Base-by-base conservation (phyloP, 2,797 vertebrate genomes). In the Onychomys arenicola region DNA sequence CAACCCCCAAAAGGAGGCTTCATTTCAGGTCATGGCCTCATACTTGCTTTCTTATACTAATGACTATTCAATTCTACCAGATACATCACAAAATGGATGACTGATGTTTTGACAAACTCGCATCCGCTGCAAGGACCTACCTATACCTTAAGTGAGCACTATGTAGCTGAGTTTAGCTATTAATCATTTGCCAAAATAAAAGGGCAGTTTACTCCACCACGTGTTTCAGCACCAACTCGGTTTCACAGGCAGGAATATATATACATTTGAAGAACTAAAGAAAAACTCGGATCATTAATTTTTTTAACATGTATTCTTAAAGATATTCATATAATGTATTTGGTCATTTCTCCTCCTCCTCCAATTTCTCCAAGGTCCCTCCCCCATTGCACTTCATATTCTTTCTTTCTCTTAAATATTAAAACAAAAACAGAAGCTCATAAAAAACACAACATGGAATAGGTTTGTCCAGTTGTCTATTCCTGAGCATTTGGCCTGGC, bases 101-200 rank as follows among this genome's bases (percentile, higher is more conserved):
- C 81, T 25, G 40, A 78, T 2, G 11, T 29, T 52, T 89, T 34
- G 37, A 97, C 75, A 93, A 86, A 94, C 69, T 78, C 71, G 78
- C 27, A 83, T 69, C n/a, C 27, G 63, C 43, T 32, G 55, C 2
- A 23, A 95, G 43, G 29, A 89, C 82, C 46, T n/a, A 91, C 82
- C 55, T 46, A 91, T 69, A 49, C 5, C n/a, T 37, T 71, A 65
- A 78, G 23, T 95, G 61, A 91, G 67, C 4, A 71, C 43, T 43
- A 83, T 83, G 23, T 89, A 61, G 3, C n/a, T 21, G 40, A 49
- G 14, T 80, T n/a, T 91, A 81, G 61, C 34, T 90, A 61, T 80
- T 95, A 86, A 37, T 9, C 29, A 85, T 61, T 25, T 82, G n/a
- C 90, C 49, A 86, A 87, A 86, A 13, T 46, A 46, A 80, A 93